phyloP scores from a whole-genome alignment of 1,140 invertebrate genomes.

The Lordiphosa mommai region DNA sequence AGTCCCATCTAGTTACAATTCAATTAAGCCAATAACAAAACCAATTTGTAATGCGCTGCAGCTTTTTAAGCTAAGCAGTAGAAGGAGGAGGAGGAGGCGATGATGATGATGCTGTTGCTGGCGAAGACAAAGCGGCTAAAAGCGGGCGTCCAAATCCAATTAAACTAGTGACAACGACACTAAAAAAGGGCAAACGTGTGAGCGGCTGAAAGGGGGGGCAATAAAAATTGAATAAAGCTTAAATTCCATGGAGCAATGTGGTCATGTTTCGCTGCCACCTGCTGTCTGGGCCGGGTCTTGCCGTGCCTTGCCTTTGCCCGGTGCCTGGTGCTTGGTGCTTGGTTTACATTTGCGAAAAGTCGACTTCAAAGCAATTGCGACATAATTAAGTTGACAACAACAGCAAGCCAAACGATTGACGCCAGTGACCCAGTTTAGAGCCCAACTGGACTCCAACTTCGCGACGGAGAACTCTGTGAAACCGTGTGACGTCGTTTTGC shows the following conservation, averaged over 20 bases:
- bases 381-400: slow-evolving; percentile 76
- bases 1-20: slow-evolving; percentile 71
- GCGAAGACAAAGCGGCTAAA: slow-evolving; percentile 50
- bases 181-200: slow-evolving; percentile 50
- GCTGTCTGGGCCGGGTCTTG: slow-evolving; percentile 34
- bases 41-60: slow-evolving; percentile 69
- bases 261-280: slow-evolving; percentile 55
- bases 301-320: neutral
- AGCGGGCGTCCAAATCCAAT: slow-evolving; percentile 63
- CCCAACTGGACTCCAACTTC: slow-evolving; percentile 49
- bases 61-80: slow-evolving; percentile 54
- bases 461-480: slow-evolving; percentile 7
- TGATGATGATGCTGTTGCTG: slow-evolving; percentile 27
- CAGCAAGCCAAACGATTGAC: slow-evolving; percentile 56
- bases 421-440: slow-evolving; percentile 67
- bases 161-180: slow-evolving; percentile 70
- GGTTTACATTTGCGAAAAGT: slow-evolving; percentile 51
- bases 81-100: slow-evolving; percentile 20
- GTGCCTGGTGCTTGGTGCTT: slow-evolving; percentile 20
- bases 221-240: slow-evolving; percentile 73
- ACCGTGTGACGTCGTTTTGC: slow-evolving; percentile 38
- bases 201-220: slow-evolving; percentile 16
- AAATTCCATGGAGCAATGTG: slow-evolving; percentile 35
- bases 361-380: slow-evolving; percentile 75
- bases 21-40: slow-evolving; percentile 74